A percentile compares a stretch with the other conserved stretches of the same genome.
phyloP scores from a whole-genome alignment of 2,113 vertebrate genomes.

The Xenopus borealis region DNA sequence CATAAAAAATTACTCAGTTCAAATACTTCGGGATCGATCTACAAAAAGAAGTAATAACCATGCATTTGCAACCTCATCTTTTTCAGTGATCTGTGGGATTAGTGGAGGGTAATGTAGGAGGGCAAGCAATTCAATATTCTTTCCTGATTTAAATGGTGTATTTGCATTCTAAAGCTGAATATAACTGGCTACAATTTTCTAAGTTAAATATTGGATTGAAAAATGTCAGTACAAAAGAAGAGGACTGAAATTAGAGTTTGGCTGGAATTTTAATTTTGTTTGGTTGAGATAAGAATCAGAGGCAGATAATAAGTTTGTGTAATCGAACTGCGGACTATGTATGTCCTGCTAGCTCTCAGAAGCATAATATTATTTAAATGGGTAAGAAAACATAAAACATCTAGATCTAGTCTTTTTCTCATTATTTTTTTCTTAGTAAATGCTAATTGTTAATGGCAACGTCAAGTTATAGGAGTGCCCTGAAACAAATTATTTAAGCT shows the following conservation, averaged over 20 bases:
- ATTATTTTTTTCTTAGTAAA: no score
- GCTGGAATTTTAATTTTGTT: conserved; percentile 2
- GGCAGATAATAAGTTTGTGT: not conserved
- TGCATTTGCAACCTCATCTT: conserved; percentile 34
- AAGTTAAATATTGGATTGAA: conserved; percentile 36
- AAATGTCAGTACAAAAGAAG: conserved; percentile 22
- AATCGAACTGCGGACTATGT: no score
- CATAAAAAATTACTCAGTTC: conserved; percentile 18
- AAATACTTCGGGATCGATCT: conserved; percentile 36
- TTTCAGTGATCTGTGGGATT: conserved; percentile 36
- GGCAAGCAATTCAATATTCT: conserved; percentile 37
- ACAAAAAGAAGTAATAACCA: conserved; percentile 35
- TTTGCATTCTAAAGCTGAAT: conserved; percentile 35
- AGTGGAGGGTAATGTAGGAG: conserved; percentile 35
- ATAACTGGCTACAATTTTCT: conserved; percentile 35
- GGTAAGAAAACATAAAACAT: no score
- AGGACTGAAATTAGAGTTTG: conserved; percentile 25
- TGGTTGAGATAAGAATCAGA: not conserved
- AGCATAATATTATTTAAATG: no score
- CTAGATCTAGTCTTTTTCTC: no score
- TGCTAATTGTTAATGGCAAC: no score
- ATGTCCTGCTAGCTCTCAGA: no score
- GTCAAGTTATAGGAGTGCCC: no score
- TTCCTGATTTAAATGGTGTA: conserved; percentile 38
- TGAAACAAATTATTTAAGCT: no score